Evolutionary conservation across 2,888 invertebrate genomes (phyloP), one percentile per base, ranked within the genome.

Genomic region (Clitarchus hookeri): DNA sequence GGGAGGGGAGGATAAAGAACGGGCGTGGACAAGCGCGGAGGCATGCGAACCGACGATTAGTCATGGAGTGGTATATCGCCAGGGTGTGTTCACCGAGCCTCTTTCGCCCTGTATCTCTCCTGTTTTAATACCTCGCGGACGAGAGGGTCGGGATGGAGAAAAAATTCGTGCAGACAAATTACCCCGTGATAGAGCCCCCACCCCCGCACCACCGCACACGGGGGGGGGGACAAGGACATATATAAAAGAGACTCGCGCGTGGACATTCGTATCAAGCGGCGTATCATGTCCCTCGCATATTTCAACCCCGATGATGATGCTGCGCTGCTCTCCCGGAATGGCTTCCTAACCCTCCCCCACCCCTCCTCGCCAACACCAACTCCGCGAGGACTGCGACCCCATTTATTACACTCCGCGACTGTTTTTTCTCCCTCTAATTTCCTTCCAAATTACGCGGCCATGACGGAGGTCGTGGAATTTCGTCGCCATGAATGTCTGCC

Each of bases 41-140:
- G 86, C 87, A 87, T 87, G 87, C 87, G 85, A 87, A 86, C 84
- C 25, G 84, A 54, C 87, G 86, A 87, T 87, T 87, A 87, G 84
- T 82, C 27, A 82, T 44, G 82, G 82, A 65, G 65, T 65, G 65
- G 23, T 65, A 65, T 65, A 65, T 65, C 65, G 65, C 65, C n/a
- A n/a, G 65, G 65, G n/a, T 19, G 12, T 65, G 16, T 19, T 23
- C 16, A 48, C 65, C 65, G 65, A 19, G n/a, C 65, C 65, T n/a
- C 65, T 65, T n/a, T n/a, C 65, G 48, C n/a, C 65, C 65, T n/a
- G 65, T n/a, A 65, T 65, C 65, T 65, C 65, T 65, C 65, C 23
- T 65, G 65, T 65, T 65, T 65, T 65, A 65, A 65, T 65, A 65
- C 65, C 65, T 65, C 65, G 65, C n/a, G 65, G 65, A n/a, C 65